A percentile compares a stretch with the other conserved stretches of the same genome.
phyloP scores from a whole-genome alignment of 2,797 vertebrate genomes.

The Pseudopleuronectes americanus region DNA sequence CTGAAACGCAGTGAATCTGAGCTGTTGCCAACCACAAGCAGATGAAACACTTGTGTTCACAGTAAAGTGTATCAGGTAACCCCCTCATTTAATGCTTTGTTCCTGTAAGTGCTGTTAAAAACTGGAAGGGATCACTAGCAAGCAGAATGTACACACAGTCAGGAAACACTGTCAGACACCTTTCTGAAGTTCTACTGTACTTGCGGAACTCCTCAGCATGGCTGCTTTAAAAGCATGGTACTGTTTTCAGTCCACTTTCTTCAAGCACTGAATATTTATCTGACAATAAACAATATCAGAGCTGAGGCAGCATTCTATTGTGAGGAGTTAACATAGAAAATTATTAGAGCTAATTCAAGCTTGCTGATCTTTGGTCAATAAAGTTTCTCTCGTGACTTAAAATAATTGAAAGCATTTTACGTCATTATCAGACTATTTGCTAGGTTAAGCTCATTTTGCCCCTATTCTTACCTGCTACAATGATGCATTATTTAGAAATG shows the following conservation, averaged over 20 bases:
- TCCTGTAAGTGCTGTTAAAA: conserved; percentile 31
- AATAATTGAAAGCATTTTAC: background rate
- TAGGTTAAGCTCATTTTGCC: background rate
- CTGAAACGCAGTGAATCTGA: conserved; percentile 9
- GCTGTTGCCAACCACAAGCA: conserved; percentile 13
- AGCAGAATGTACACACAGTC: background rate
- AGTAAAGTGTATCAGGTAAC: conserved; percentile 38
- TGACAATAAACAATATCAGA: too few species aligned
- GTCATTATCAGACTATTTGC: background rate
- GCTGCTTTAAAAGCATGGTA: background rate
- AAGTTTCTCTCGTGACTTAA: background rate
- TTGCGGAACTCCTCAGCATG: too few species aligned
- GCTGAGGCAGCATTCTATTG: too few species aligned
- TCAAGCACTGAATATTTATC: background rate
- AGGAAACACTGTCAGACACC: too few species aligned
- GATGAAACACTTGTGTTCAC: conserved; percentile 39
- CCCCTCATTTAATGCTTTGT: conserved; percentile 36
- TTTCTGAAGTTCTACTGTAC: too few species aligned
- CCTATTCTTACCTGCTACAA: background rate
- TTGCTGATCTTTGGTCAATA: background rate
- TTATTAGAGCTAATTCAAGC: background rate
- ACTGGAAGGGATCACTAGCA: background rate
- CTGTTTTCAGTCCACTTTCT: too few species aligned
- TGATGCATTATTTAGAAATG: too few species aligned
- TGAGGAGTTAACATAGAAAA: too few species aligned